Percentiles rank a stretch among this genome's conserved stretches.
Conservation (phyloP, 2,797 vertebrate species). For the Gallirallus australis region DNA sequence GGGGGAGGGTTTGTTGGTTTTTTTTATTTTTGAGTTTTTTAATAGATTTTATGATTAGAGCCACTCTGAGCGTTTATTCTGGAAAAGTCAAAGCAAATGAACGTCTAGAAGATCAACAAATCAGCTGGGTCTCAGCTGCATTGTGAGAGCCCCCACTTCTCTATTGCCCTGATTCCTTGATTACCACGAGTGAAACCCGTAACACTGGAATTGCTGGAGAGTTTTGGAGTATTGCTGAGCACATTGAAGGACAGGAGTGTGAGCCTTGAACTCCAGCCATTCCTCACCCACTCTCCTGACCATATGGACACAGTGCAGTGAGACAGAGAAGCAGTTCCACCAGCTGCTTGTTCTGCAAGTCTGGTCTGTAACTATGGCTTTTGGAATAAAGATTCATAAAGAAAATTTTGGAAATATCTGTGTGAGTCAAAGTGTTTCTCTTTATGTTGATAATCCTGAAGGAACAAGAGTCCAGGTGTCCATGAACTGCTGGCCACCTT, state of each 20-base stretch:
- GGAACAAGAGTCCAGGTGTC: neutral
- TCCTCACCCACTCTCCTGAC: neutral
- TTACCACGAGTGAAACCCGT: accelerated
- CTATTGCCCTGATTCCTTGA: neutral
- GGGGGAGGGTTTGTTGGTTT: too few relatives aligned
- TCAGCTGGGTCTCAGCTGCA: neutral
- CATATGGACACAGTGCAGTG: accelerated
- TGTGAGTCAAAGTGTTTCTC: neutral
- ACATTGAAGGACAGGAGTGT: neutral
- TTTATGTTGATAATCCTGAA: neutral
- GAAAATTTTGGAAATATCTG: neutral
- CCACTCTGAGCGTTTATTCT: neutral
- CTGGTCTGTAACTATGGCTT: neutral
- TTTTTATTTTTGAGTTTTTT: too few relatives aligned
- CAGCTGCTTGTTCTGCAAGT: neutral
- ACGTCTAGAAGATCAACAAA: neutral
- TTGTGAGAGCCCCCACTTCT: neutral
- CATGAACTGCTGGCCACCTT: neutral
- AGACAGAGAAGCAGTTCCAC: neutral
- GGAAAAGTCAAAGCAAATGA: neutral
- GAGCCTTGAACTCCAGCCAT: neutral
- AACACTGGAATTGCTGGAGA: neutral
- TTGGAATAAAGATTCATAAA: neutral
- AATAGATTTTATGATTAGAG: neutral
- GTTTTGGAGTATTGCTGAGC: neutral